Base-by-base conservation (phyloP, 2,888 invertebrate genomes). In the Himalopsyche kuldschensis region DNA sequence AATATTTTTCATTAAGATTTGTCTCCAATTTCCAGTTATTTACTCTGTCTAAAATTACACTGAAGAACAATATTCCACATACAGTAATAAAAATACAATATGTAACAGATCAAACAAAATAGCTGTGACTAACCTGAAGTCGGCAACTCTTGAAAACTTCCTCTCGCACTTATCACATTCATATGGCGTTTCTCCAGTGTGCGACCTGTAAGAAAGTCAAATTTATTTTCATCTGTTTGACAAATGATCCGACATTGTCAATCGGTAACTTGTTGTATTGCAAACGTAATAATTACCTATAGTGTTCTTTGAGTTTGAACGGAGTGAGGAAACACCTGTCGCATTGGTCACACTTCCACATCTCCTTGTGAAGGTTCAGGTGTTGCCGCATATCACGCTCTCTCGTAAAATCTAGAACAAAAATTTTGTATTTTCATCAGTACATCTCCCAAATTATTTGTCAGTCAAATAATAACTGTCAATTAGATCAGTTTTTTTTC, bases 131-230 rank as follows among this genome's bases (percentile, higher is more conserved):
- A 5, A 86, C 86, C 86, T 86, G 63, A 81, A 86, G 41, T 86
- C 86, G 1, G 84, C 84, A 41, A 82, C 80, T 75, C 86, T 35
- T 4, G 86, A 84, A 69, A 86, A 86, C 47, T 85, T 86, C 24
- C 86, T 82, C 10, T 86, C 86, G 27, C 86, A 86, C 41, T 86
- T 85, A 79, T 86, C 86, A 48, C 86, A 86, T 55, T 86, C 86
- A 32, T 86, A 86, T 0, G 86, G 86, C 24, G 82, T 30, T 30
- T 86, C 86, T 24, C 86, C 86, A 1, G 86, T 86, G 75, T 86
- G 86, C 6, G 80, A 79, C 79, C 86, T 86, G 76, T 5, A 78
- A 82, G 6, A 47, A 17, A 31, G 24, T 30, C 32, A 31, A 20
- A 48, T 55, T 24, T 20, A 46, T 15, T 48, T 48, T 55, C 31